Conservation (phyloP, 2,797 vertebrate genomes). For the Tympanoctomys barrerae region DNA sequence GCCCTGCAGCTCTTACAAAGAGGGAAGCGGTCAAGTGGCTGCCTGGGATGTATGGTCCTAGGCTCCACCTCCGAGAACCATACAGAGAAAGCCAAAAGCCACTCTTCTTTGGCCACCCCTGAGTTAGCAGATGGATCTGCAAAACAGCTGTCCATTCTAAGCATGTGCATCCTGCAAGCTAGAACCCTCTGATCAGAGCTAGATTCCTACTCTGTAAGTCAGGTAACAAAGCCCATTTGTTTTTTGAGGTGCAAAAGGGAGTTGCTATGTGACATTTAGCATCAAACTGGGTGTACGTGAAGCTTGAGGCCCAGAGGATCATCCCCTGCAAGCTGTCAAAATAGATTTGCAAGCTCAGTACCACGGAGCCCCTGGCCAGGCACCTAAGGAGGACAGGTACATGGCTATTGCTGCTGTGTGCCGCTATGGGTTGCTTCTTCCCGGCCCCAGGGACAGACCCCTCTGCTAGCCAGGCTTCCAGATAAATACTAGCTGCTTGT, state of each 20-base stretch:
- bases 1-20: not conserved
- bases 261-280: not conserved
- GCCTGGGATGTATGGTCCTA: not conserved
- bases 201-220: not conserved
- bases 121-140: not conserved
- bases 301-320: not conserved
- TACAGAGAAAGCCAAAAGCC: not conserved
- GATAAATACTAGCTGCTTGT: not conserved
- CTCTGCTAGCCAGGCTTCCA: not conserved
- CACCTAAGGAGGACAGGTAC: rapidly evolving
- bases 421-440: rapidly evolving
- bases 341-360: rapidly evolving
- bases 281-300: rapidly evolving
- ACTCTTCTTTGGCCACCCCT: rapidly evolving
- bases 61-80: not conserved
- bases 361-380: rapidly evolving
- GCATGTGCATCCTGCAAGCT: rapidly evolving
- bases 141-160: not conserved
- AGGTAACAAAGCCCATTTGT: not conserved
- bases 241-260: not conserved
- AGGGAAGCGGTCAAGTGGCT: not conserved
- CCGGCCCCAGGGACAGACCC: rapidly evolving
- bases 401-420: rapidly evolving
- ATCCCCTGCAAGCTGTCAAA: not conserved
- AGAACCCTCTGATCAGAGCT: not conserved